A percentile compares a stretch with the other conserved stretches of the same genome.
Evolutionary conservation across 2,888 invertebrate species (phyloP).

Genomic region (Palloptera scutellata): DNA sequence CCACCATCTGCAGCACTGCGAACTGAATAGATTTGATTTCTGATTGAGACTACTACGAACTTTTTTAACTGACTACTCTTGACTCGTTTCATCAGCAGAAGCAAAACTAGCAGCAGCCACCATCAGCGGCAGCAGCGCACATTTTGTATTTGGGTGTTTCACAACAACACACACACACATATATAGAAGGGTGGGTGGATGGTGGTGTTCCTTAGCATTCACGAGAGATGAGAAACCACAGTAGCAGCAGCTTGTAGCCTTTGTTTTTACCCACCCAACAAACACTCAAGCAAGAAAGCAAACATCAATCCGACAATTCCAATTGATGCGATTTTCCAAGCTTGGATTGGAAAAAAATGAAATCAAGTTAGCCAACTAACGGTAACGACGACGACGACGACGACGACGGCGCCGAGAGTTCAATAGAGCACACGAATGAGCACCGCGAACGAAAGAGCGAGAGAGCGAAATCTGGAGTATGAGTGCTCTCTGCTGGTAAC

Average conservation of each 20-base stretch:
- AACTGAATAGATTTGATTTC: constrained; percentile 43
- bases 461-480: neutral
- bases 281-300: constrained; percentile 10
- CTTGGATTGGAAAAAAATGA: constrained; percentile 51
- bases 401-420: constrained; percentile 21
- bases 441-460: constrained; percentile 26
- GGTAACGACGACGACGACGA: constrained; percentile 38
- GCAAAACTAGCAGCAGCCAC: constrained; percentile 24
- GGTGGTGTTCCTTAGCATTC: constrained; percentile 15
- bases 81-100: constrained; percentile 35
- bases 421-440: constrained; percentile 17
- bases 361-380: constrained; percentile 51
- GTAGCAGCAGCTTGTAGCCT: neutral
- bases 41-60: constrained; percentile 39
- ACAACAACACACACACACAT: constrained; percentile 26
- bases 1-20: constrained; percentile 50
- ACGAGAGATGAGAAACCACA: too few species aligned
- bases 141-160: constrained; percentile 18
- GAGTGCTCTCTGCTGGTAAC: too few species aligned
- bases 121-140: constrained; percentile 27
- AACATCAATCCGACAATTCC: constrained; percentile 51
- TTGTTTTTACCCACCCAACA: constrained; percentile 41
- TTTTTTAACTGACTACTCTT: constrained; percentile 11
- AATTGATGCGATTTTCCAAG: constrained; percentile 56
- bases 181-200: neutral